Evolutionary conservation across 2,797 vertebrate genomes (phyloP).

Genomic region (Siniperca scherzeri): DNA sequence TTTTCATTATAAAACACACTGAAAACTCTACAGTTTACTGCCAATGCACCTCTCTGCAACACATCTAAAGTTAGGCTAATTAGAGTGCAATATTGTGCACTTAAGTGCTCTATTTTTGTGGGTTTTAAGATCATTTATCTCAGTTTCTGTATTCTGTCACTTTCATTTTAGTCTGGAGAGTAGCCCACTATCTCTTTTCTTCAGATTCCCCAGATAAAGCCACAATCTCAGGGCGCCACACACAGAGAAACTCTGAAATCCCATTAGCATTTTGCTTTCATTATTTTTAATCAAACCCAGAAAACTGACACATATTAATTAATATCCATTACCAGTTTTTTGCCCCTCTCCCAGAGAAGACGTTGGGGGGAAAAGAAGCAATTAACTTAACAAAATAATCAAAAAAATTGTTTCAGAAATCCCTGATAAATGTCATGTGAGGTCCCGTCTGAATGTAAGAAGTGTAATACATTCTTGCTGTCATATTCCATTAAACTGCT

Average conservation of each 20-base stretch:
- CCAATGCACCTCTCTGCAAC: slow-evolving; percentile 21
- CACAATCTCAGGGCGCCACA: slow-evolving; percentile 84
- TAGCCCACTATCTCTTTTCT: slow-evolving; percentile 67
- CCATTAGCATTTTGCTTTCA: slow-evolving; percentile 87
- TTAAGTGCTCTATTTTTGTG: slow-evolving; percentile 54
- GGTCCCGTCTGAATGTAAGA: slow-evolving; percentile 86
- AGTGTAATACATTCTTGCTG: slow-evolving; percentile 89
- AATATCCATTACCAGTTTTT: slow-evolving; percentile 86
- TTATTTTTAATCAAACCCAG: slow-evolving; percentile 89
- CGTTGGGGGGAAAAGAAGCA: slow-evolving; percentile 82
- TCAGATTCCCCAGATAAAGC: slow-evolving; percentile 83
- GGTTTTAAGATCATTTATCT: slow-evolving; percentile 73
- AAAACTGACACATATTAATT: slow-evolving; percentile 89
- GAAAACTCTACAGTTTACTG: slow-evolving; percentile 35
- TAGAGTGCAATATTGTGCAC: slow-evolving; percentile 42
- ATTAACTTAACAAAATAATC: slow-evolving; percentile 89
- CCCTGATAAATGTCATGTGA: slow-evolving; percentile 88
- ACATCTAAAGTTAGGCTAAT: slow-evolving; percentile 57
- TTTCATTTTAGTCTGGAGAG: slow-evolving; percentile 67
- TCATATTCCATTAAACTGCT: slow-evolving; percentile 92
- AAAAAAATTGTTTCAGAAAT: slow-evolving; percentile 87
- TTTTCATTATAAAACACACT: slow-evolving; percentile 23
- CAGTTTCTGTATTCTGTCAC: slow-evolving; percentile 65
- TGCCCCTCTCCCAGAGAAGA: slow-evolving; percentile 80
- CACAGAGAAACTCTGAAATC: slow-evolving; percentile 82